phyloP scores from a whole-genome alignment of 2,888 invertebrate genomes.

The Drosophila meridionalis region DNA sequence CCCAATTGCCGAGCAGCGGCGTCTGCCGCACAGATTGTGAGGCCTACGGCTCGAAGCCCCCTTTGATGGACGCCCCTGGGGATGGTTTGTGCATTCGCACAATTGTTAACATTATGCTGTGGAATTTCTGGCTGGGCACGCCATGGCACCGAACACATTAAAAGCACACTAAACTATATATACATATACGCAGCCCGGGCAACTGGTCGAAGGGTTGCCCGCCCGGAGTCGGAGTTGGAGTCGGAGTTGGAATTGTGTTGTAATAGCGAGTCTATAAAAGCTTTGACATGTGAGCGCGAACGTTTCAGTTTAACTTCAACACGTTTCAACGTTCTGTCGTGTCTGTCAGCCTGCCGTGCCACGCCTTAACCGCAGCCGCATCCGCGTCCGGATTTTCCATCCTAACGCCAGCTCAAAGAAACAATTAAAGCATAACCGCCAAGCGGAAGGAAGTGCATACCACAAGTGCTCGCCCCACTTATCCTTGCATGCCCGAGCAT shows the following conservation, averaged over 20 bases:
- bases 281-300: constrained; percentile 46
- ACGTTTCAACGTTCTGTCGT: constrained; percentile 62
- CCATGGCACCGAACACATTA: constrained; percentile 84
- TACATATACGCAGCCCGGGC: constrained; percentile 16
- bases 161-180: constrained; percentile 74
- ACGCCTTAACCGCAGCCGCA: neutral
- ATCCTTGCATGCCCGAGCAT: constrained; percentile 60
- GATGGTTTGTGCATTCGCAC: constrained; percentile 48
- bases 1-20: constrained; percentile 50
- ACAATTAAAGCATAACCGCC: constrained; percentile 73
- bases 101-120: constrained; percentile 68
- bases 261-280: constrained; percentile 83
- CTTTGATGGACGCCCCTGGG: constrained; percentile 33
- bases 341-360: constrained; percentile 29
- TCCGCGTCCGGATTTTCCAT: constrained; percentile 11
- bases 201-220: constrained; percentile 25
- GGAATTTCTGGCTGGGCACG: constrained; percentile 80
- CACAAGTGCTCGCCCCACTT: constrained; percentile 59
- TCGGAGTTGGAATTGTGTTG: constrained; percentile 24
- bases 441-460: constrained; percentile 74
- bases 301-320: constrained; percentile 73
- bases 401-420: constrained; percentile 56
- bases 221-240: constrained; percentile 1
- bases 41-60: neutral
- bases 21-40: neutral